Base-by-base conservation (phyloP, 2,797 vertebrate genomes). In the Botia kubotai region DNA sequence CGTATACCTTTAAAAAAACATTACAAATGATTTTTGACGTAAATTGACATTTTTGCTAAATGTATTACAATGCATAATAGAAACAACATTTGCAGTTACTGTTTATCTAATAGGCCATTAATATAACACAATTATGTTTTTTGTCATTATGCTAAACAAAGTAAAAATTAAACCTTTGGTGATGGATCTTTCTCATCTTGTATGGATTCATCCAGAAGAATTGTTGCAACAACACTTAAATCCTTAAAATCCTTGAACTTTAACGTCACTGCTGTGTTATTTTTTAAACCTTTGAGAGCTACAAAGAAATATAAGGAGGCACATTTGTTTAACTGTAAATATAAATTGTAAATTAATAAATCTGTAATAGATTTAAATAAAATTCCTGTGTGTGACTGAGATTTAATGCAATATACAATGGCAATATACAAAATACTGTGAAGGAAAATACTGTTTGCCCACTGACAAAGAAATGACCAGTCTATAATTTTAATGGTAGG, bases 201-300 rank as follows among this genome's bases (percentile, higher is more conserved):
- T 11, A 58, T 23, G 11, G 3, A 0, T 58, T 58, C 57, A 58
- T 3, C 21, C 3, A 23, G 1, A 23, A 12, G 10, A 23, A 58
- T 58, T 1, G 0, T 23, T 23, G 21, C 57, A 58, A 4, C 13
- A 10, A 23, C 57, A 23, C 0, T 8, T 0, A 0, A 6, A 13
- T 2, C 6, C 0, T 52, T 12, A 0, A 23, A 6, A 1, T 75
- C 11, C 65, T 52, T 81, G 4, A 81, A 52, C 17, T 2, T 69
- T 4, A 75, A 23, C 1, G 4, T 29, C 26, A n/a, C 23, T 14
- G 21, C 6, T 62, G 33, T n/a, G 3, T 36, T 7, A 0, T n/a
- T 6, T 13, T 62, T 39, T 3, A 75, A 52, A 62, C 29, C 52
- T 65, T 70, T 57, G 13, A 63, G 12, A 48, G 39, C 72, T 75